Conservation (phyloP, 2,113 vertebrate species). For the Philantomba maxwellii region DNA sequence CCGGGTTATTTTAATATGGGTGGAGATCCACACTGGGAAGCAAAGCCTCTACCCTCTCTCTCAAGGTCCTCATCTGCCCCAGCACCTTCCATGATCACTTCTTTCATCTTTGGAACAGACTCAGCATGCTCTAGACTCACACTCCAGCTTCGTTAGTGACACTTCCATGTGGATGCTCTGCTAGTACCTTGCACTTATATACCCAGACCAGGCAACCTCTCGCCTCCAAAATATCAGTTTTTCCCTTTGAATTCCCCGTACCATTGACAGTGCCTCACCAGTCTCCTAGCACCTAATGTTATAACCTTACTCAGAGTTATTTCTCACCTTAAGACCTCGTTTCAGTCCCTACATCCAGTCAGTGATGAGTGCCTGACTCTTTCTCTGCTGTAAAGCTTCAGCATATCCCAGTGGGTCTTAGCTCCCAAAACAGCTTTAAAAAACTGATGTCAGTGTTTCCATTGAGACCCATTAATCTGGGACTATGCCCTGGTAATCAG, state of each 20-base stretch:
- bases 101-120: not conserved
- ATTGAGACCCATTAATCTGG: not conserved
- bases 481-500: not conserved
- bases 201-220: not conserved
- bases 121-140: not conserved
- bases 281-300: not conserved
- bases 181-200: not conserved
- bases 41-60: not conserved
- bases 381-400: not conserved
- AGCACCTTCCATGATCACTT: not conserved
- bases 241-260: not conserved
- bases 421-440: not conserved
- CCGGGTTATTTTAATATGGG: not conserved
- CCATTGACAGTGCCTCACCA: not conserved
- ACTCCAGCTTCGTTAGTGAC: not conserved
- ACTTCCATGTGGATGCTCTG: not conserved
- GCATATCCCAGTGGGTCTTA: not conserved
- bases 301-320: not conserved
- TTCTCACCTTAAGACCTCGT: not conserved
- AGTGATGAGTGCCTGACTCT: not conserved
- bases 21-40: not conserved
- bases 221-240: not conserved
- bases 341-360: not conserved
- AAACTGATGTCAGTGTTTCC: not conserved
- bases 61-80: not conserved